Base-by-base conservation (phyloP, 2,888 invertebrate species). In the Trilocha varians region DNA sequence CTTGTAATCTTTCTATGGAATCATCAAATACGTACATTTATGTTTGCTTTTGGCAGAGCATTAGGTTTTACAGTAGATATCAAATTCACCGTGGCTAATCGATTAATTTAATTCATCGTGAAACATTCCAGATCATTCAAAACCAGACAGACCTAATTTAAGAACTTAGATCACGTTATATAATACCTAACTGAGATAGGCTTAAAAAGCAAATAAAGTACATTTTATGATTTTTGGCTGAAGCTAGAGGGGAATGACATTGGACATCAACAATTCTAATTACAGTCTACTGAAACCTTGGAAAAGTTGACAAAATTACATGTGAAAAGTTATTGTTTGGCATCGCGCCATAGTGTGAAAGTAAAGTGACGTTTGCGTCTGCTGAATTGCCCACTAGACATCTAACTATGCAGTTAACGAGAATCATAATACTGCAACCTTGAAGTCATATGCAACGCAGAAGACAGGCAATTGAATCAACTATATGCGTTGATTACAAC, bases 261-360 rank as follows among this genome's bases (percentile, higher is more conserved):
- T 70, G 65, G 62, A 56, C 51, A 57, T 53, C 48, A 15, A 39
- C 17, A 36, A 55, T 52, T 47, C 40, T 46, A 53, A 52, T 50
- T 51, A 54, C 59, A 53, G 55, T 70, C 72, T 58, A 64, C 55
- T 59, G 51, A 62, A 70, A 70, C 77, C 78, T 77, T 78, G 78
- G 53, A 52, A 52, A 72, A 71, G 72, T 76, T 78, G 78, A 78
- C 77, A 76, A 76, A 75, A 70, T 70, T 67, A 57, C 59, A 52
- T 50, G 50, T 56, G 62, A 66, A 73, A 72, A 71, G 64, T 69
- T 55, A 67, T 60, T 63, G 57, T 53, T 63, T 82, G 84, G 84
- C 77, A 60, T 32, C n/a, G 36, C 63, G 82, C 82, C 83, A 78
- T 52, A 9, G 46, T 40, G 25, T 4, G 40, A 46, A 41, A 47